Base-by-base conservation (phyloP, 2,797 vertebrate species). In the Vireo griseus region DNA sequence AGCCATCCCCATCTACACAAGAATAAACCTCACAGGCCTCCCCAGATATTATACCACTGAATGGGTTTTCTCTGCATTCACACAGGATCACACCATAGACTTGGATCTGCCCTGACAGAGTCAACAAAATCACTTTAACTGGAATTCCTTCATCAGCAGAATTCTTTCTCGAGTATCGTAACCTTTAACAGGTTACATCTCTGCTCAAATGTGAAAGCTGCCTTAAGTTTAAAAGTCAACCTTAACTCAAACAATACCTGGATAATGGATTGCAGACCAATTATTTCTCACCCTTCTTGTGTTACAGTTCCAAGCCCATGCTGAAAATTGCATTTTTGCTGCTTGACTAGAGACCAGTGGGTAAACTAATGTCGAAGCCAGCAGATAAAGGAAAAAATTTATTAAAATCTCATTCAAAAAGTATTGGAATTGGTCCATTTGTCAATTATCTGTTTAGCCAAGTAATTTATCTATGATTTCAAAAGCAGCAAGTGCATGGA, bases 131-230 rank as follows among this genome's bases (percentile, higher is more conserved):
- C 31, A 52, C 77, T 82, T 69, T 37, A 57, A 55, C 75, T 73
- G 92, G 91, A 94, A 89, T 89, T 71, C 81, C 84, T 93, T 58
- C 82, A 88, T 62, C 78, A 44, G 90, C 78, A 90, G 85, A 91
- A 94, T 77, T 90, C 90, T 88, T 81, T 77, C 78, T 50, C 0
- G 0, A 68, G 50, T 51, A 61, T 54, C 63, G 78, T 59, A 91
- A 54, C 78, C 84, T 86, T 88, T 77, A 54, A 51, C 47, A 65
- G 88, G 51, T 61, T 63, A 51, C 0, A 1, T 77, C 77, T 82
- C 83, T 89, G 81, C 65, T 76, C 89, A 87, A 74, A 83, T 22
- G 48, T 24, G 22, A 89, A 77, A 88, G 74, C 90, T 89, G 37
- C 81, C 81, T 93, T 74, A 73, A 66, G 81, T 61, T 92, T 92